phyloP scores from a whole-genome alignment of 2,797 vertebrate genomes.

The Lophius americanus region DNA sequence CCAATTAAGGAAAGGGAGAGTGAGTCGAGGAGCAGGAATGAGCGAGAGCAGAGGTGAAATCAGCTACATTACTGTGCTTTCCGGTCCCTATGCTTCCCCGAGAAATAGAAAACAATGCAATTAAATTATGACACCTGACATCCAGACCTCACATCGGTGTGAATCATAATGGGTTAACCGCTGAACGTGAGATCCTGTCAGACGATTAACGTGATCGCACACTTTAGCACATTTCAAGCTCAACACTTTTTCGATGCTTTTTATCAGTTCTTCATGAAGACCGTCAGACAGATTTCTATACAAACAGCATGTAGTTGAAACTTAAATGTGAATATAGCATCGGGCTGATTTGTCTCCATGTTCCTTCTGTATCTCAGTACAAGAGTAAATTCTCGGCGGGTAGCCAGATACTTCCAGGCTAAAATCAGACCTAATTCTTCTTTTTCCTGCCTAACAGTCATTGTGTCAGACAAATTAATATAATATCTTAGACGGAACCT shows the following conservation, averaged over 20 bases:
- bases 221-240: slow-evolving; percentile 77
- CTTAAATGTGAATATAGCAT: slow-evolving; percentile 6
- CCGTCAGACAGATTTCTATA: slow-evolving; percentile 23
- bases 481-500: not conserved
- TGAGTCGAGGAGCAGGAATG: slow-evolving; percentile 41
- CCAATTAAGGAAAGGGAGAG: slow-evolving; percentile 79
- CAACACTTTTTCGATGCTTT: slow-evolving; percentile 61
- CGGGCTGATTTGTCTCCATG: slow-evolving; percentile 5
- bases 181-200: slow-evolving; percentile 82
- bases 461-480: slow-evolving; percentile 9
- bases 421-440: slow-evolving; percentile 4
- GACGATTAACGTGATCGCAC: slow-evolving; percentile 83
- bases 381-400: slow-evolving; percentile 20
- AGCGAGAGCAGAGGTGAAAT: slow-evolving; percentile 60
- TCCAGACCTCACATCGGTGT: slow-evolving; percentile 81
- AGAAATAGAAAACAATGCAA: slow-evolving; percentile 86
- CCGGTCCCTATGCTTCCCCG: slow-evolving; percentile 72
- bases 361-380: slow-evolving; percentile 18
- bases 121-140: slow-evolving; percentile 90
- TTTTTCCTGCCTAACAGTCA: slow-evolving; percentile 6
- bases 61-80: slow-evolving; percentile 69
- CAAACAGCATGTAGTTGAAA: slow-evolving; percentile 10
- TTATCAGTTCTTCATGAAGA: slow-evolving; percentile 52
- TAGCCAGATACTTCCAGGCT: slow-evolving; percentile 16
- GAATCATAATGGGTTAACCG: slow-evolving; percentile 84